phyloP scores from a whole-genome alignment of 2,888 invertebrate species.

The Alsophila aescularia region DNA sequence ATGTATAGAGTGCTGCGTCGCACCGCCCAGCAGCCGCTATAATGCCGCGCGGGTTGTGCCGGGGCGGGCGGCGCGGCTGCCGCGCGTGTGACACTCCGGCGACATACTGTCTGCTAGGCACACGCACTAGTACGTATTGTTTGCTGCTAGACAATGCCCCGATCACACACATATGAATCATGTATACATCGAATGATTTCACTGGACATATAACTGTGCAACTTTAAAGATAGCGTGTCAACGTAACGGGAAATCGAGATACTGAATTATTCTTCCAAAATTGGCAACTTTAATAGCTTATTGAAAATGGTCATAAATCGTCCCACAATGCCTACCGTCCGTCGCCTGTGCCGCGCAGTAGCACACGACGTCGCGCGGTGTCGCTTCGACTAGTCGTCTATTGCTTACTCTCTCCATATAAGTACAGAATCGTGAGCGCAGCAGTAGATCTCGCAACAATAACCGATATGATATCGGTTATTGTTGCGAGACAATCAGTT shows the following conservation, averaged over 20 bases:
- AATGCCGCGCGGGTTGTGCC: neutral
- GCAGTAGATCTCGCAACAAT: too few species aligned
- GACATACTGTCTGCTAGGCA: neutral
- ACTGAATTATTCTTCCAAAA: neutral
- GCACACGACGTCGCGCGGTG: neutral
- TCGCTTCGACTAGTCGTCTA: neutral
- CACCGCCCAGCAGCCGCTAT: neutral
- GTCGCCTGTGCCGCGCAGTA: neutral
- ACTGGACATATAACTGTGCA: too few species aligned
- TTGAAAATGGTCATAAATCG: neutral
- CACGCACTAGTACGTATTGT: neutral
- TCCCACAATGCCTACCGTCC: neutral
- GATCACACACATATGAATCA: too few species aligned
- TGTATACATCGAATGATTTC: too few species aligned
- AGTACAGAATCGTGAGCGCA: neutral
- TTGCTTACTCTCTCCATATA: neutral
- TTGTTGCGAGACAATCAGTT: neutral
- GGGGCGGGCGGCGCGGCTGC: neutral
- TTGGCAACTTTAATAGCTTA: constrained; percentile 5
- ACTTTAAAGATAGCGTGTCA: neutral
- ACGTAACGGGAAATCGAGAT: neutral
- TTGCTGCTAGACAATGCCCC: too few species aligned
- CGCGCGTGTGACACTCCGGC: neutral
- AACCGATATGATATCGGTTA: neutral
- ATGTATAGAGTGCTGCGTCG: too few species aligned